These are phyloP conservation scores for Onthophagus taurus DNA, from an alignment of 1,140 invertebrate species.

Conservation along the genomic window DNA sequence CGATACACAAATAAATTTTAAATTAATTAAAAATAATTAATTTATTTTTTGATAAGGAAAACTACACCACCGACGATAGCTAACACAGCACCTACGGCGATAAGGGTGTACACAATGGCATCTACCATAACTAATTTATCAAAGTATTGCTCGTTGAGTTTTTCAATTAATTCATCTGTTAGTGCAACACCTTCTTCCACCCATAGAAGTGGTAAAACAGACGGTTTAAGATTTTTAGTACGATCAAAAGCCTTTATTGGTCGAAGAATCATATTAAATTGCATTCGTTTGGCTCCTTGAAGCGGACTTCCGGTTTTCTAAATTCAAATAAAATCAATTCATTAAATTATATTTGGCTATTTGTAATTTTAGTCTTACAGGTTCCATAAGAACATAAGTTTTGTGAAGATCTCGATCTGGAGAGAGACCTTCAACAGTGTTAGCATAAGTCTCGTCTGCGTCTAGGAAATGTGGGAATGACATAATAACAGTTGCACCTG, in stretches of 20 bases:
- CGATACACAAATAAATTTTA: too few species aligned
- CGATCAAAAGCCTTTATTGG: constrained; percentile 1
- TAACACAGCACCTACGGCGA: constrained; percentile 4
- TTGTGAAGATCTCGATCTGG: constrained; percentile 19
- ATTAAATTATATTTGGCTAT: background rate
- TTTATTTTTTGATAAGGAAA: too few species aligned
- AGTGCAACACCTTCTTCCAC: constrained; percentile 23
- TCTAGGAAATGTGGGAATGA: constrained; percentile 29
- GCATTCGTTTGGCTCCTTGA: constrained; percentile 20
- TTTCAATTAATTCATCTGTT: constrained; percentile 16
- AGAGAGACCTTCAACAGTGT: constrained; percentile 16
- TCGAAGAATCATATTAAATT: constrained; percentile 22
- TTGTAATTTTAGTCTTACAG: constrained; percentile 20
- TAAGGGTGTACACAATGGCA: constrained; percentile 7
- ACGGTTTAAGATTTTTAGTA: constrained; percentile 15
- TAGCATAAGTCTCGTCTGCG: constrained; percentile 22
- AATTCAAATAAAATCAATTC: constrained; percentile 13
- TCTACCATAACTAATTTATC: constrained; percentile 11
- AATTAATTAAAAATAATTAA: too few species aligned
- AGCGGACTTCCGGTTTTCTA: constrained; percentile 25
- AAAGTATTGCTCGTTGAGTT: constrained; percentile 1
- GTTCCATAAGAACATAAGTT: constrained; percentile 23
- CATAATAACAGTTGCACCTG: constrained; percentile 23
- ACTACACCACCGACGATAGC: too few species aligned
- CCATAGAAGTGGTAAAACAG: constrained; percentile 26